Evolutionary conservation across 2,113 vertebrate genomes (phyloP).

Genomic region (Brevimyrus niger): DNA sequence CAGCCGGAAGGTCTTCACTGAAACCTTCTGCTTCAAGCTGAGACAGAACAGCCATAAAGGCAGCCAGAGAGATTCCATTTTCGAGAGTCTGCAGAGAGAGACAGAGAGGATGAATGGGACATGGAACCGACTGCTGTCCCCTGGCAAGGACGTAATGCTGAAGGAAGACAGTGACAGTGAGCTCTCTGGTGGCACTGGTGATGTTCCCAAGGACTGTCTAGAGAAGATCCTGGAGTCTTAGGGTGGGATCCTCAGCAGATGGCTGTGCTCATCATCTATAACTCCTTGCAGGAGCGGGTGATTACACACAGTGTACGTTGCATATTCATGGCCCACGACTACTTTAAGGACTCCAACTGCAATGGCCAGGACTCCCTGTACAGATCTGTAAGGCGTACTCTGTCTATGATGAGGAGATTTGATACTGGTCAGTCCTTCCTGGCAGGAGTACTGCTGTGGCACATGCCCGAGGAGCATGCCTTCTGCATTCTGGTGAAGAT

Average conservation of each 20-base stretch:
- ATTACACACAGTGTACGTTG: conserved; percentile 83
- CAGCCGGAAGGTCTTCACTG: conserved; percentile 89
- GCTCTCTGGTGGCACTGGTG: conserved; percentile 91
- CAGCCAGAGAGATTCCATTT: conserved; percentile 75
- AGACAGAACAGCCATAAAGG: conserved; percentile 73
- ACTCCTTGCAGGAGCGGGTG: too few species aligned
- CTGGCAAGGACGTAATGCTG: conserved; percentile 79
- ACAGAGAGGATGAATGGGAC: conserved; percentile 67
- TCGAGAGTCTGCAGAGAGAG: conserved; percentile 83
- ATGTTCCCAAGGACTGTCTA: conserved; percentile 96
- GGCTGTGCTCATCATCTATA: conserved; percentile 96
- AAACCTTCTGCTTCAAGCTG: conserved; percentile 88
- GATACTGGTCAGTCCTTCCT: conserved; percentile 98
- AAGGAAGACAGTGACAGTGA: conserved; percentile 97
- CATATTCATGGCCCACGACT: conserved; percentile 93
- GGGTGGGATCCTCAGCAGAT: conserved; percentile 87
- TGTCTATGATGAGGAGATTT: conserved; percentile 94
- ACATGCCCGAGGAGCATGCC: conserved; percentile 97
- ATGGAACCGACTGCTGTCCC: conserved; percentile 60
- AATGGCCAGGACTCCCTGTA: conserved; percentile 94
- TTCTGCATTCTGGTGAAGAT: conserved; percentile 97
- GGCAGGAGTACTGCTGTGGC: conserved; percentile 87
- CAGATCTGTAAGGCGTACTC: conserved; percentile 98
- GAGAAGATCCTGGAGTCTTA: conserved; percentile 96
- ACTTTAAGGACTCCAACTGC: conserved; percentile 92